Conservation (phyloP, 64 coral and sea anemone species). For the Porites lutea region DNA sequence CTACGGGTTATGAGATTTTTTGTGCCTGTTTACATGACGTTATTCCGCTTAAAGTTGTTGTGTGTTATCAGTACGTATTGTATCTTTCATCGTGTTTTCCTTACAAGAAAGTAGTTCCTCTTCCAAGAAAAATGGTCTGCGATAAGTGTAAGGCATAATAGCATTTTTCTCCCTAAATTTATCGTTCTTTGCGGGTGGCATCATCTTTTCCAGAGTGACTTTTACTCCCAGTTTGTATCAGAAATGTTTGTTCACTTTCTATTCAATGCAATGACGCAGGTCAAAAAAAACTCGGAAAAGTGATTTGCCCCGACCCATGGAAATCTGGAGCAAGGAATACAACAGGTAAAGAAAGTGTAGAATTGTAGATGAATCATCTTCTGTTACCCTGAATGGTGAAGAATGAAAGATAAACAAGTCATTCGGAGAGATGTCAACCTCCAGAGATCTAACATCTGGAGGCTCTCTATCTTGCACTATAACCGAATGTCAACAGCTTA, state of each 20-base stretch:
- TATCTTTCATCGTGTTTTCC: neutral
- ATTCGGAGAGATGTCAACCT: too few species aligned
- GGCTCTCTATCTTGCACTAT: too few species aligned
- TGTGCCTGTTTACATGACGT: neutral
- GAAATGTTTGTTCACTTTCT: neutral
- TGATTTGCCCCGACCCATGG: conserved; percentile 97
- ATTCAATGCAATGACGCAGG: conserved; percentile 39
- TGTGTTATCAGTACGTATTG: neutral
- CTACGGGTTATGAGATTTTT: neutral
- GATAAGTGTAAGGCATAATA: conserved; percentile 13
- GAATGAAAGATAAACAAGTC: too few species aligned
- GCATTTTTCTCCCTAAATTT: neutral
- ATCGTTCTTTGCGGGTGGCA: neutral
- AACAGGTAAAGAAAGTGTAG: conserved; percentile 54
- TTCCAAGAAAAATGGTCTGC: conserved; percentile 18
- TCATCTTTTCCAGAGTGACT: neutral
- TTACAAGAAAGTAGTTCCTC: neutral
- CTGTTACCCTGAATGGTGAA: too few species aligned
- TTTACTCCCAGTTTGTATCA: neutral
- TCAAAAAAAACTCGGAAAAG: conserved; percentile 96
- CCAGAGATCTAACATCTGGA: too few species aligned
- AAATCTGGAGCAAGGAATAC: conserved; percentile 95
- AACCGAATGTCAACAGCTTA: too few species aligned
- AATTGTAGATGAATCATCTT: too few species aligned
- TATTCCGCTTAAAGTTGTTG: neutral